phyloP scores from a whole-genome alignment of 2,888 invertebrate species.

The Operophtera brumata region DNA sequence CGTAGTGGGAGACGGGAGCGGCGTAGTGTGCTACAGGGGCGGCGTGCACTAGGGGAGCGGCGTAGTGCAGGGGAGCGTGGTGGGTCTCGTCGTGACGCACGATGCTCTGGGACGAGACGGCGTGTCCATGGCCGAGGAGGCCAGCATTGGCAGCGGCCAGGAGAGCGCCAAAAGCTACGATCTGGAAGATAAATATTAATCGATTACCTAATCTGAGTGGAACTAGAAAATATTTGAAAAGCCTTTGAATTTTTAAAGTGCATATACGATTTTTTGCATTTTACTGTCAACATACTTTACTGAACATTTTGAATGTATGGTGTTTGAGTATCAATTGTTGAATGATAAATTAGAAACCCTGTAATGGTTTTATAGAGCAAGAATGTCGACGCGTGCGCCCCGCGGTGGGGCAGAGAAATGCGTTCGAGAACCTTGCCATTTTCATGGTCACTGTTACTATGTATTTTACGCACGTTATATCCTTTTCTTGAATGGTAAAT shows the following conservation, averaged over 20 bases:
- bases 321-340: constrained; percentile 18
- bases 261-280: no score
- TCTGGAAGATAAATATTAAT: constrained; percentile 41
- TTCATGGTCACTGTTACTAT: constrained; percentile 3
- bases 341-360: constrained; percentile 16
- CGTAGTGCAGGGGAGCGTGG: constrained; percentile 48
- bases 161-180: constrained; percentile 62
- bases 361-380: constrained; percentile 22
- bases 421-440: constrained; percentile 15
- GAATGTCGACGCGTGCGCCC: constrained; percentile 4
- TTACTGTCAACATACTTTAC: constrained; percentile 15
- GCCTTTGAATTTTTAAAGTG: no score
- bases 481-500: no score
- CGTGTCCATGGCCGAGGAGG: constrained; percentile 55
- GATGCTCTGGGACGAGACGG: constrained; percentile 62
- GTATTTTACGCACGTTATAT: neutral
- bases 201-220: neutral
- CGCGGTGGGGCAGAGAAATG: constrained; percentile 24
- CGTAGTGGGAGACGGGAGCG: constrained; percentile 37
- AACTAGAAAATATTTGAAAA: neutral
- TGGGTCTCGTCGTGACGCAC: constrained; percentile 58
- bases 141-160: constrained; percentile 74
- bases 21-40: constrained; percentile 43
- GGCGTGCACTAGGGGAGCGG: constrained; percentile 31
- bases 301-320: constrained; percentile 19